Percentiles rank a stretch among this genome's conserved stretches.
phyloP scores from a whole-genome alignment of 2,888 invertebrate genomes.

The Keiferia lycopersicella region DNA sequence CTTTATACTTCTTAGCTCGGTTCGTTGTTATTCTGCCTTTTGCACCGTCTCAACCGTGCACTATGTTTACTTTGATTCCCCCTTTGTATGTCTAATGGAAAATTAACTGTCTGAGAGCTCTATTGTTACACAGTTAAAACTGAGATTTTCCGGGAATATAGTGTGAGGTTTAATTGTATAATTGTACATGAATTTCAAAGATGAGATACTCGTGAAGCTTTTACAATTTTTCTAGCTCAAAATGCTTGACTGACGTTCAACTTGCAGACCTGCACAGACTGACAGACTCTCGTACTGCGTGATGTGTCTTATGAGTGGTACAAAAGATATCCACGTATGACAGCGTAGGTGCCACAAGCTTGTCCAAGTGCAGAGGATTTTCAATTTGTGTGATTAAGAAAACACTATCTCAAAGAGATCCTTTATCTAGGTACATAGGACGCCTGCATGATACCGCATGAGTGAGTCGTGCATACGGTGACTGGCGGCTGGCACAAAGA shows the following conservation, averaged over 20 bases:
- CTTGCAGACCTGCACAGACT: too few relatives aligned
- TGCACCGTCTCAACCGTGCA: slow-evolving; percentile 13
- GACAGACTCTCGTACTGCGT: too few relatives aligned
- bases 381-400: too few relatives aligned
- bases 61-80: slow-evolving; percentile 26
- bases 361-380: too few relatives aligned
- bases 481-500: slow-evolving; percentile 40
- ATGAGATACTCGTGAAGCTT: too few relatives aligned
- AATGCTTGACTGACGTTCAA: too few relatives aligned
- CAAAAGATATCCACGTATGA: too few relatives aligned
- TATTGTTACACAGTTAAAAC: slow-evolving; percentile 28
- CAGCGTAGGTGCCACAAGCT: too few relatives aligned
- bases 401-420: too few relatives aligned
- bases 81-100: slow-evolving; percentile 25
- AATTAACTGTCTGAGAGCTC: slow-evolving; percentile 26
- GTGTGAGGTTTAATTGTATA: neutral
- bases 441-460: neutral
- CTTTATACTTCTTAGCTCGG: slow-evolving; percentile 19
- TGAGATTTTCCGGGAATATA: slow-evolving; percentile 24
- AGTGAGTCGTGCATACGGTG: neutral
- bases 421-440: too few relatives aligned
- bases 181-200: neutral
- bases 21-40: slow-evolving; percentile 9
- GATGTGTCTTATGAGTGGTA: too few relatives aligned
- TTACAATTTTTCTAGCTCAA: too few relatives aligned